Percentiles rank a stretch among this genome's conserved stretches.
Conservation (phyloP, 2,888 invertebrate genomes). For the Hanleya hanleyi region DNA sequence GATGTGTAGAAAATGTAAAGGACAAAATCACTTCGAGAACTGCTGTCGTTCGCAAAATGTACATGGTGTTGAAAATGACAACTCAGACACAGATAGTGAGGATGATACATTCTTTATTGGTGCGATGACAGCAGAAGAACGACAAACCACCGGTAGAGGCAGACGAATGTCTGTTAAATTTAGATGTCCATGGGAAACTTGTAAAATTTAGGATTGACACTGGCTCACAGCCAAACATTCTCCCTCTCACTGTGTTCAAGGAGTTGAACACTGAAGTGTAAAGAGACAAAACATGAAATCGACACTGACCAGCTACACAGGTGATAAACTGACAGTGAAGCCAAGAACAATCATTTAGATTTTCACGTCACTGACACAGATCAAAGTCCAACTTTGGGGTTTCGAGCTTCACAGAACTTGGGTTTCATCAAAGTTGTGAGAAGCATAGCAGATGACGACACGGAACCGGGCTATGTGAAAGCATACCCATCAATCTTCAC, state of each 20-base stretch:
- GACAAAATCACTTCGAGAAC: not conserved
- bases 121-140: too few species aligned
- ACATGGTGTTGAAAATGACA: not conserved
- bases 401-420: not conserved
- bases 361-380: slow-evolving; percentile 1
- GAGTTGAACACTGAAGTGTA: not conserved
- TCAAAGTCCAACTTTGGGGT: not conserved
- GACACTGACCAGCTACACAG: not conserved
- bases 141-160: not conserved
- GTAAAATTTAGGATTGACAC: not conserved
- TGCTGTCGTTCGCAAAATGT: not conserved
- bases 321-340: not conserved
- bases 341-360: not conserved
- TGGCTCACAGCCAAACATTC: too few species aligned
- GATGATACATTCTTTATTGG: not conserved
- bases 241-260: not conserved
- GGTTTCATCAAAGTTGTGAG: slow-evolving; percentile 3
- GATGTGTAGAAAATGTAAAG: not conserved
- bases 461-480: not conserved
- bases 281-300: not conserved
- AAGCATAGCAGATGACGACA: not conserved
- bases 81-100: not conserved
- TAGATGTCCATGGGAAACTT: not conserved
- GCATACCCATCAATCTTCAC: not conserved
- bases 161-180: not conserved